Evolutionary conservation across 2,113 vertebrate genomes (phyloP), one percentile per base, ranked within the genome.

Genomic region (Festucalex cinctus): DNA sequence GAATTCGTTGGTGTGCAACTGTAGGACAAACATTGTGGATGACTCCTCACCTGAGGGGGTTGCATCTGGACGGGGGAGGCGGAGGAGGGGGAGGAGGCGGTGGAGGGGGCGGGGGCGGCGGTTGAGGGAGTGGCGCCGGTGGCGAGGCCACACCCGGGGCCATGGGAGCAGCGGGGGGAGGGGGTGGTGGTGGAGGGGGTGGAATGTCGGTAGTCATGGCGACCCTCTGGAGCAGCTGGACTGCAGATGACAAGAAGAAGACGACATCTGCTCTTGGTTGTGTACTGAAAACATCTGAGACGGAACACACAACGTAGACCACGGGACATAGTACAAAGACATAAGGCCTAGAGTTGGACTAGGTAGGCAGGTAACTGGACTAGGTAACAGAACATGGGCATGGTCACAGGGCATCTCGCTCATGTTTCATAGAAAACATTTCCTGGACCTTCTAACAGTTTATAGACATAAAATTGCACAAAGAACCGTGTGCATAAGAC

Each of bases 11-110:
- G 17, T 19, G 17, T 20, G 44, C 17, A 2, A 4, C 28, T 32
- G 28, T 17, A 2, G 16, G 16, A 46, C 16, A 46, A 46, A 46
- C 2, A 46, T 19, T 16, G 9, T 0, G 14, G 19, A 2, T 28
- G 32, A n/a, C 20, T 48, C 61, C 79, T 89, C 85, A 93, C 92
- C 91, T 93, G 84, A 92, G 90, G 72, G 92, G 92, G 82, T 92
- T 93, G 86, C 91, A 92, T 73, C 92, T 91, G 3, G 92, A 90
- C 0, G 90, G 83, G 26, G 90, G 91, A 66, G 91, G 89, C 0
- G 91, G 89, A 0, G 92, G 91, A 0, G 91, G 92, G 0, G 91
- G 90, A 0, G 92, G 90, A 0, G 91, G 89, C 0, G 91, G 91
- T 1, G 91, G 89, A 0, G 91, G 89, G 1, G 91, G 90, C 3